A percentile compares a stretch with the other conserved stretches of the same genome.
Conservation (phyloP, 2,888 invertebrate genomes). For the Torymus auratus region DNA sequence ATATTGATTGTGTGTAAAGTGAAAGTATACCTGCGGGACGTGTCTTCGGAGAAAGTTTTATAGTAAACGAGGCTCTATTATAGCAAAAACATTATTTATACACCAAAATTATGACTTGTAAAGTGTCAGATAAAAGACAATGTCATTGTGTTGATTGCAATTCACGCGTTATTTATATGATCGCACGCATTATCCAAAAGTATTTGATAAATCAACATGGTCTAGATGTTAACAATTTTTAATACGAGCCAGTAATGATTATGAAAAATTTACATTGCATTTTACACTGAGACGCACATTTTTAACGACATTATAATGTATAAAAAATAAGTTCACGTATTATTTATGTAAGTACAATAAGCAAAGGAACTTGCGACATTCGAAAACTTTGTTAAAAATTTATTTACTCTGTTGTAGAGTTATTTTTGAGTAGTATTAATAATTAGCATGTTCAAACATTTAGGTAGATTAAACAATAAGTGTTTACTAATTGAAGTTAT, state of each 20-base stretch:
- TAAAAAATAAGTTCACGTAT: conserved; percentile 37
- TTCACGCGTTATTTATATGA: conserved; percentile 38
- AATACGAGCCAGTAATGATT: conserved; percentile 51
- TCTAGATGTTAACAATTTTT: conserved; percentile 45
- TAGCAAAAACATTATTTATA: conserved; percentile 47
- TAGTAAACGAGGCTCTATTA: conserved; percentile 42
- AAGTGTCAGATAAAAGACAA: conserved; percentile 39
- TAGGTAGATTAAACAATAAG: conserved; percentile 30
- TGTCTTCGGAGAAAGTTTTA: conserved; percentile 54
- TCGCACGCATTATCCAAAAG: conserved; percentile 33
- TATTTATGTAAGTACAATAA: conserved; percentile 20
- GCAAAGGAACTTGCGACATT: conserved; percentile 41
- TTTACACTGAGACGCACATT: conserved; percentile 58
- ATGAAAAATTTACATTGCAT: conserved; percentile 48
- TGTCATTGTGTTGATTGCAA: conserved; percentile 43
- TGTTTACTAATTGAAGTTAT: conserved; percentile 40
- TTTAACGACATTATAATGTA: conserved; percentile 46
- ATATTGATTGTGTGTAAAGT: conserved; percentile 43
- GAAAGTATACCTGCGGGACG: conserved; percentile 51
- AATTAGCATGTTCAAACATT: conserved; percentile 37
- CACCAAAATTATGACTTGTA: conserved; percentile 26
- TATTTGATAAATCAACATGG: conserved; percentile 41
- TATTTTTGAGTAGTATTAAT: conserved; percentile 16
- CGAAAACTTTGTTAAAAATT: conserved; percentile 40
- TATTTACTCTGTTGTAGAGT: conserved; percentile 21